Evolutionary conservation across 2,888 invertebrate genomes (phyloP).

Genomic region (Rapana venosa): DNA sequence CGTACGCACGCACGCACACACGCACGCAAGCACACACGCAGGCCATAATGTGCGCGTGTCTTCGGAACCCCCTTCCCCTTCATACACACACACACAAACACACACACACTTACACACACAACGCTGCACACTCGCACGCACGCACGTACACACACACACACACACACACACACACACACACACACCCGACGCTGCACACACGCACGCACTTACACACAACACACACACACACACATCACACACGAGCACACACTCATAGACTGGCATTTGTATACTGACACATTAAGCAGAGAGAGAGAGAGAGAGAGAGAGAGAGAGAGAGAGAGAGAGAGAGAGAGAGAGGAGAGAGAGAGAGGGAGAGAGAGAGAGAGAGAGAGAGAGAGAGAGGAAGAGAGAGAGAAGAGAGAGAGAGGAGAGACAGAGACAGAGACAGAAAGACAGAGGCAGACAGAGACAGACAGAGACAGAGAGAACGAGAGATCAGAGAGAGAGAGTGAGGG

Average conservation of each 20-base stretch:
- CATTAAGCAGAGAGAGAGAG: neutral
- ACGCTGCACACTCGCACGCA: too few species aligned
- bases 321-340: neutral
- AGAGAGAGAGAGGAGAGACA: neutral
- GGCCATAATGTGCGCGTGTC: neutral
- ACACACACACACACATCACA: slow-evolving; percentile 13
- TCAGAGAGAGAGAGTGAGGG: neutral
- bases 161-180: slow-evolving; percentile 26
- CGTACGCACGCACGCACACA: neutral
- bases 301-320: slow-evolving; percentile 23
- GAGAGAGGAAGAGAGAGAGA: too few species aligned
- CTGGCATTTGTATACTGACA: neutral
- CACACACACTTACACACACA: neutral
- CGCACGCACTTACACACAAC: neutral
- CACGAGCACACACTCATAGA: neutral
- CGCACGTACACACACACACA: neutral
- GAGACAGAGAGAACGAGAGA: neutral
- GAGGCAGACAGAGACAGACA: neutral
- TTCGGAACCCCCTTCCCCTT: neutral
- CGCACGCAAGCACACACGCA: neutral
- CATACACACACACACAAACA: neutral
- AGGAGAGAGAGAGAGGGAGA: neutral
- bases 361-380: too few species aligned
- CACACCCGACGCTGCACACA: slow-evolving; percentile 17
- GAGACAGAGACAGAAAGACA: neutral